Evolutionary conservation across 2,888 invertebrate genomes (phyloP).

Genomic region (Miltochrista miniata): DNA sequence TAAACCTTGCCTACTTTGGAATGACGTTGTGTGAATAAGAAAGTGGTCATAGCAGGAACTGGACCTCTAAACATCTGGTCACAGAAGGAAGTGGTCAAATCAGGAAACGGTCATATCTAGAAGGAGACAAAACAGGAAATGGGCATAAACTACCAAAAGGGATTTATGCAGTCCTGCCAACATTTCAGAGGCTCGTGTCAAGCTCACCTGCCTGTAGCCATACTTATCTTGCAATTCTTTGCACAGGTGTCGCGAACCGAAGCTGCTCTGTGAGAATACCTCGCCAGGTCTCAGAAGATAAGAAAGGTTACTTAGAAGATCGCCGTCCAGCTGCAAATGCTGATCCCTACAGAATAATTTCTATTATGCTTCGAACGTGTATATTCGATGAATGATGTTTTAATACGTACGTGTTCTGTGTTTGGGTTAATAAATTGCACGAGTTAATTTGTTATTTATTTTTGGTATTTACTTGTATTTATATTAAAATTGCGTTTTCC

Average conservation of each 20-base stretch:
- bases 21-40: too few relatives aligned
- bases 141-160: too few relatives aligned
- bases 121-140: too few relatives aligned
- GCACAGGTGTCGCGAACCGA: slow-evolving; percentile 94
- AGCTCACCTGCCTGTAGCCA: too few relatives aligned
- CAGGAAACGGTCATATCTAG: too few relatives aligned
- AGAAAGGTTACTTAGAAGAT: slow-evolving; percentile 97
- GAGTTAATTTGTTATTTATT: background rate
- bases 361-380: slow-evolving; percentile 91
- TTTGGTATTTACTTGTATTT: background rate
- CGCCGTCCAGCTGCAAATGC: slow-evolving; percentile 96
- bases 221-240: too few relatives aligned
- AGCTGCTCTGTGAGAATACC: slow-evolving; percentile 97
- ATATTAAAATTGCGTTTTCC: background rate
- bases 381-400: slow-evolving; percentile 89
- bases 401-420: background rate
- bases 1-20: too few relatives aligned
- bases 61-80: too few relatives aligned
- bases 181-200: too few relatives aligned
- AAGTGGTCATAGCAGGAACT: too few relatives aligned
- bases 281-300: slow-evolving; percentile 94
- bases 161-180: too few relatives aligned
- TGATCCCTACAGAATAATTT: slow-evolving; percentile 93
- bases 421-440: background rate
- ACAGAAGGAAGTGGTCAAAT: too few relatives aligned